These are phyloP conservation scores for Tenthredo scrophulariae DNA, from an alignment of 2,888 invertebrate genomes.

Conservation along the genomic window DNA sequence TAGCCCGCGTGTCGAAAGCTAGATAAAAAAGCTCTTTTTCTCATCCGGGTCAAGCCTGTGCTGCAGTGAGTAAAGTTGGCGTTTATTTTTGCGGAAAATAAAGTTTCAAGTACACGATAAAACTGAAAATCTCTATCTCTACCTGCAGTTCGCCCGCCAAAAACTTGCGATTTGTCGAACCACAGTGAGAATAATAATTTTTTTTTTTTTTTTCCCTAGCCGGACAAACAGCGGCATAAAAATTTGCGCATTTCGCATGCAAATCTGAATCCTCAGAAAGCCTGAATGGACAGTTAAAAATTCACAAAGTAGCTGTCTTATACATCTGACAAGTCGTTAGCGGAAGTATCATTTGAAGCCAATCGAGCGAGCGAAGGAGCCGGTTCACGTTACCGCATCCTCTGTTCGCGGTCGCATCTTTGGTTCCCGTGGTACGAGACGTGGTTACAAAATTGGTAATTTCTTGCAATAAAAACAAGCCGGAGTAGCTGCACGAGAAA, in stretches of 20 bases:
- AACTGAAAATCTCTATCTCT: not conserved
- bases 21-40: slow-evolving; percentile 21
- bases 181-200: not conserved
- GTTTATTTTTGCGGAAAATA: not conserved
- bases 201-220: not conserved
- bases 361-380: slow-evolving; percentile 13
- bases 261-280: not conserved
- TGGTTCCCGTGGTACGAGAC: slow-evolving; percentile 46
- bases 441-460: slow-evolving; percentile 62
- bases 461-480: slow-evolving; percentile 60
- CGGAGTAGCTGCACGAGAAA: slow-evolving; percentile 21
- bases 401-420: not conserved
- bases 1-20: slow-evolving; percentile 29
- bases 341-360: slow-evolving; percentile 25
- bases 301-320: not conserved
- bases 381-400: slow-evolving; percentile 1
- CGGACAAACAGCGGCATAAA: not conserved
- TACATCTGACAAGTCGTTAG: slow-evolving; percentile 24
- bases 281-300: not conserved
- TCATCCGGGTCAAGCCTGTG: not conserved
- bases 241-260: not conserved
- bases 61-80: not conserved
- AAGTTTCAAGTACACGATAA: not conserved
- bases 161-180: not conserved
- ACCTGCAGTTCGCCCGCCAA: not conserved